A percentile compares a stretch with the other conserved stretches of the same genome.
Evolutionary conservation across 2,888 invertebrate genomes (phyloP).

Genomic region (Eremobia ochroleuca): DNA sequence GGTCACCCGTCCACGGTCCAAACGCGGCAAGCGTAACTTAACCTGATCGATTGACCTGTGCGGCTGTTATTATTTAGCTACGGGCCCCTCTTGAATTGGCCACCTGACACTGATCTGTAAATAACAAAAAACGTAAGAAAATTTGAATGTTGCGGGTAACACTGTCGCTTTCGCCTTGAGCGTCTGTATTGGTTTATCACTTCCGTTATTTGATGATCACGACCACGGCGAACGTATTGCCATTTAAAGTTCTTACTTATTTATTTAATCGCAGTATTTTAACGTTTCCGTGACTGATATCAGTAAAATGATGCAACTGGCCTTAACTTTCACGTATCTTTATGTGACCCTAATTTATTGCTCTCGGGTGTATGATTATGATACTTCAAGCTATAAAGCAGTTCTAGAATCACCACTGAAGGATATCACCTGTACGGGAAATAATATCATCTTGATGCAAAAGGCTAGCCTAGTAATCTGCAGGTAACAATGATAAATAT

Average conservation of each 20-base stretch:
- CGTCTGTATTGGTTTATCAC: neutral
- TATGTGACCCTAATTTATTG: no score
- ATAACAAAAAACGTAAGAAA: no score
- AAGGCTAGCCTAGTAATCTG: neutral
- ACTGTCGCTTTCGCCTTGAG: no score
- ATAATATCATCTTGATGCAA: neutral
- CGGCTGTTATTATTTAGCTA: no score
- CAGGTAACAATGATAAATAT: neutral
- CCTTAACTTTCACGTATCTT: no score
- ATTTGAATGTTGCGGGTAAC: no score
- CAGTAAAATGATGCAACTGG: slow-evolving; percentile 38
- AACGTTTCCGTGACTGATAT: slow-evolving; percentile 7
- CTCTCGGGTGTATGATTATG: no score
- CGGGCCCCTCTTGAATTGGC: no score
- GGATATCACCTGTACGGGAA: neutral
- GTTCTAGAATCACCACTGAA: neutral
- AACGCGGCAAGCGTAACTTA: no score
- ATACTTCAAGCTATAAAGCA: neutral
- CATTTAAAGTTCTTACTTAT: neutral
- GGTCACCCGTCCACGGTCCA: no score
- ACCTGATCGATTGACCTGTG: no score
- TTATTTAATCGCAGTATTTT: slow-evolving; percentile 6
- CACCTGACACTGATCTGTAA: no score
- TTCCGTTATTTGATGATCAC: slow-evolving; percentile 8
- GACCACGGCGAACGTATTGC: neutral